Evolutionary conservation across 1,140 invertebrate genomes (phyloP).

Genomic region (Leptopilina clavipes): DNA sequence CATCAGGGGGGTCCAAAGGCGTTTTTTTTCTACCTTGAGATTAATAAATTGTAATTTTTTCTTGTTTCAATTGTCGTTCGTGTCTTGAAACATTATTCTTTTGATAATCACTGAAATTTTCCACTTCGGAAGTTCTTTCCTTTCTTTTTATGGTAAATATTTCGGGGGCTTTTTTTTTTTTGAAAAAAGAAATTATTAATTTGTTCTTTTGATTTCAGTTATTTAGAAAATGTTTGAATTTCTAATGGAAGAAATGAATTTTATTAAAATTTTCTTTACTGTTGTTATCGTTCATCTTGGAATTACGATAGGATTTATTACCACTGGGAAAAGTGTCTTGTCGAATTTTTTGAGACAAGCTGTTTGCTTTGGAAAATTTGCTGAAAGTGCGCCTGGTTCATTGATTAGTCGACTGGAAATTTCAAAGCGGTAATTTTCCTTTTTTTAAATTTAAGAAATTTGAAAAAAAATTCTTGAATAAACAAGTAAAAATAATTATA

Average conservation of each 20-base stretch:
- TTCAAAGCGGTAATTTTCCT: slow-evolving; percentile 77
- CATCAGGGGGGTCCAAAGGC: neutral
- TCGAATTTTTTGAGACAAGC: slow-evolving; percentile 78
- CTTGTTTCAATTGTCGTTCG: neutral
- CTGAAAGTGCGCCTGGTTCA: slow-evolving; percentile 73
- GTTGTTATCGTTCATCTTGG: no score
- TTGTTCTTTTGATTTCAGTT: no score
- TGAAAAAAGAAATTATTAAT: no score
- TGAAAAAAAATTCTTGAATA: no score
- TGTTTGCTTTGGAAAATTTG: slow-evolving; percentile 83
- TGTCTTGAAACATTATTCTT: no score
- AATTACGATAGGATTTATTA: neutral
- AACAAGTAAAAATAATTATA: neutral
- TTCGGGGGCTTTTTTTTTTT: no score
- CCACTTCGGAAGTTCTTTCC: neutral
- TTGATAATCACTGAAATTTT: neutral
- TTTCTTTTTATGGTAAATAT: no score
- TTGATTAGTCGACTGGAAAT: slow-evolving; percentile 78
- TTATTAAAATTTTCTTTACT: no score
- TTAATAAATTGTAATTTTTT: slow-evolving; percentile 4
- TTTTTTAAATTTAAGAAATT: no score
- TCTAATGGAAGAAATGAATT: no score
- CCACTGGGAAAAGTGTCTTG: slow-evolving; percentile 66
- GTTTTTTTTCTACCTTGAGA: neutral
- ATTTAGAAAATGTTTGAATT: no score